Base-by-base conservation (phyloP, 2,888 invertebrate genomes). In the Lasioglossum leucozonium region DNA sequence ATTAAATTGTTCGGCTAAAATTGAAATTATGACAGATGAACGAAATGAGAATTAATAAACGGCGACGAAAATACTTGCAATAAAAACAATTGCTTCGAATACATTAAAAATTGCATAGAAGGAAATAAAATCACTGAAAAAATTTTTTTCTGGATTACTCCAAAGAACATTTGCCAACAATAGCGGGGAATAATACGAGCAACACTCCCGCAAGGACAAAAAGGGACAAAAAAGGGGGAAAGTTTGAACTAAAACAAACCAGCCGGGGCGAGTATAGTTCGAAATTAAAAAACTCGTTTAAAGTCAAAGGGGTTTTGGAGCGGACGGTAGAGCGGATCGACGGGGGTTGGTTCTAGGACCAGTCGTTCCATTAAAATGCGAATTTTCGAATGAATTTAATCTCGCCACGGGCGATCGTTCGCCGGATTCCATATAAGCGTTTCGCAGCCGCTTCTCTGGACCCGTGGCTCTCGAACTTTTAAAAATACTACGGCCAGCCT, bases 301-400 rank as follows among this genome's bases (percentile, higher is more conserved):
- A 67, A 67, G 37, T 67, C 67, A n/a, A 67, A 67, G 67, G 67
- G 67, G 40, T 34, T 34, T 37, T 51, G 10, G 37, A 67, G 67
- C 40, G 37, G 6, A 34, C 34, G 65, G 30, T 18, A 34, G 22
- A 18, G 47, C 40, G 74, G 34, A 51, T 51, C 51, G 34, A 26
- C 40, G 67, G 34, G 40, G 22, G 37, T 67, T 22, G 65, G 65
- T 34, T 22, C 62, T 30, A 62, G 65, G 65, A 22, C 51, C 34
- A 22, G 5, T 55, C 55, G 65, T 77, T 77, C 37, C 26, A 71
- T 78, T 81, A 51, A 55, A 71, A 62, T 47, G 58, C 44, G 73
- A 69, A 81, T 55, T 82, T 73, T 69, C 30, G n/a, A 73, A 81
- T 47, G 82, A 82, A 74, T 82, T 81, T 73, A 47, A 81, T 72